Base-by-base conservation (phyloP, 2,888 invertebrate species). In the Anagyrus pseudococci region DNA sequence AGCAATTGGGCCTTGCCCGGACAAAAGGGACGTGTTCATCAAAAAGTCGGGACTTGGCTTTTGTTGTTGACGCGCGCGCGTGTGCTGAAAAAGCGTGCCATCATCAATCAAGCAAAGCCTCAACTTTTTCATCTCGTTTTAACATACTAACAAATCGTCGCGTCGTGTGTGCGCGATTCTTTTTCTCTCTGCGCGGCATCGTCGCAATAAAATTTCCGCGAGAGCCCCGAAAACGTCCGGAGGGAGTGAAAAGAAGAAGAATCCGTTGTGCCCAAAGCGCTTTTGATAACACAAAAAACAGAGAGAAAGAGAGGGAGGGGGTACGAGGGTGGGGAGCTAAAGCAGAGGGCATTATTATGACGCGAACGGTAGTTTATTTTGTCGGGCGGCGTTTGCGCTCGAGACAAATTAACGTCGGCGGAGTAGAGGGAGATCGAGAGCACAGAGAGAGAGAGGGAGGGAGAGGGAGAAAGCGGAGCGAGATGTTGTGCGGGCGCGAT, bases 291-390 rank as follows among this genome's bases (percentile, higher is more conserved):
- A 3, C 4, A 46, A 2, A 44, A 26, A 20, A 22, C 4, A 13
- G 10, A 22, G 10, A 2, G 29, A 22, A 43, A 26, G 41, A 40
- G 4, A 19, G 53, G 29, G 19, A 29, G 15, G 23, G 3, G 8
- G n/a, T n/a, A 37, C 3, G 47, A 17, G 41, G 29, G n/a, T 1
- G 6, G 13, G n/a, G n/a, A n/a, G n/a, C n/a, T n/a, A n/a, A n/a
- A n/a, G n/a, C n/a, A n/a, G n/a, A n/a, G 23, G 19, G 46, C 29
- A 41, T 59, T 56, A 64, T 64, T 64, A 52, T 52, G 54, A 56
- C 43, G 58, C 67, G 72, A 71, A 75, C 77, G 74, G 78, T 77
- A 78, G 78, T 77, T 77, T 77, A 74, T 76, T 75, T 76, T 72
- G 71, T 61, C 69, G 67, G 61, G 66, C 70, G 26, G 54, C 54